Percentiles rank a stretch among this genome's conserved stretches.
phyloP scores from a whole-genome alignment of 1,140 invertebrate genomes.

The Halictus rubicundus region DNA sequence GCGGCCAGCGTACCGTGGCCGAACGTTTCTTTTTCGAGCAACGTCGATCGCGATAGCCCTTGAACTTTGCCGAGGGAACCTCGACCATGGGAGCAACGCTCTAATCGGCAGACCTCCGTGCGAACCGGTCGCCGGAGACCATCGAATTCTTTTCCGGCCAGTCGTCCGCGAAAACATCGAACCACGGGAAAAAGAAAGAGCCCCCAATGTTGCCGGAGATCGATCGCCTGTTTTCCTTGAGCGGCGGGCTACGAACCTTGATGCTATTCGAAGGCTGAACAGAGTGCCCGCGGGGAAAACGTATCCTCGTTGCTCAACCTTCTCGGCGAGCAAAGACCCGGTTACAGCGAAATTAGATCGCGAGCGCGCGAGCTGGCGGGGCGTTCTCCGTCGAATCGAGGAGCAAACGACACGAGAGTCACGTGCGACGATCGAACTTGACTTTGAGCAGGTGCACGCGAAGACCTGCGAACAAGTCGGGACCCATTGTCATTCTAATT shows the following conservation, averaged over 20 bases:
- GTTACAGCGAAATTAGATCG: too few species aligned
- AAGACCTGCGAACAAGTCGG: background rate
- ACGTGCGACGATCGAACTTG: constrained; percentile 50
- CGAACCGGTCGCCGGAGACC: constrained; percentile 10
- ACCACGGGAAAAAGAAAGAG: too few species aligned
- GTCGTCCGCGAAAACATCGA: background rate
- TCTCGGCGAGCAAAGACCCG: background rate
- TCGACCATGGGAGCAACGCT: background rate
- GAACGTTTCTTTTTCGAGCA: background rate
- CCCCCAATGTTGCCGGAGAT: background rate
- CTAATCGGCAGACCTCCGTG: background rate
- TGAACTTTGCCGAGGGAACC: constrained; percentile 15
- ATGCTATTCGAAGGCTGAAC: too few species aligned
- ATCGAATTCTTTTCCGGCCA: background rate
- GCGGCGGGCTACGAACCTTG: too few species aligned
- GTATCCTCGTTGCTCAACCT: too few species aligned
- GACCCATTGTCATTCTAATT: constrained; percentile 48
- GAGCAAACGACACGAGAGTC: background rate
- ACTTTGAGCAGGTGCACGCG: constrained; percentile 30
- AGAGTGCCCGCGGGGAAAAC: too few species aligned
- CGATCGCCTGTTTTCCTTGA: too few species aligned
- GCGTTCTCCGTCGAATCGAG: background rate
- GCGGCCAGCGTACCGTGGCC: background rate
- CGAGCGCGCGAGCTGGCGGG: too few species aligned
- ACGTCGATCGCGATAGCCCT: constrained; percentile 8